Percentiles rank a stretch among this genome's conserved stretches.
Conservation (phyloP, 2,888 invertebrate species). For the Caenorhabditis zanzibari region DNA sequence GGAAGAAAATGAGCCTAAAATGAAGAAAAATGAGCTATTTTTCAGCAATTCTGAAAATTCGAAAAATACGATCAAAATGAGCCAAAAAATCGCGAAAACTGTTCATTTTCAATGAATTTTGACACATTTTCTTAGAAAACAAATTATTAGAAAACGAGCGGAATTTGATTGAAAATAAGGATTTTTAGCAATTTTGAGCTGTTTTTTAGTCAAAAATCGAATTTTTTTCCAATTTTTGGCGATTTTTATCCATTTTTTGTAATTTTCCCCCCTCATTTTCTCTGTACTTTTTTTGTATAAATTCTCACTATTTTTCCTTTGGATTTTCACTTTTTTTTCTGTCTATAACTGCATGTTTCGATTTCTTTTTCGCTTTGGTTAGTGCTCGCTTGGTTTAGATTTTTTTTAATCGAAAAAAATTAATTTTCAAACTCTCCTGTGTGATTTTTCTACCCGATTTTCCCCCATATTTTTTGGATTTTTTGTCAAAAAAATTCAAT, state of each 20-base stretch:
- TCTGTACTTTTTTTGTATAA: background rate
- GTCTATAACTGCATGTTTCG: slow-evolving; percentile 25
- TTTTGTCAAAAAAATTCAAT: no score
- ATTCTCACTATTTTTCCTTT: background rate
- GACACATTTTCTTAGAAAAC: background rate
- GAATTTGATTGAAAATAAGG: background rate
- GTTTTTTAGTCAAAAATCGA: no score
- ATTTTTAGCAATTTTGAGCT: no score
- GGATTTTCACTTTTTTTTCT: slow-evolving; percentile 2
- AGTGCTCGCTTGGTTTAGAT: slow-evolving; percentile 42
- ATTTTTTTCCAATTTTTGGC: background rate
- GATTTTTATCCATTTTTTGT: background rate
- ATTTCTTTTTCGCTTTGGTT: slow-evolving; percentile 1
- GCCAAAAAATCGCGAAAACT: background rate
- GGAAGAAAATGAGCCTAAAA: background rate
- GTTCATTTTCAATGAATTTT: background rate
- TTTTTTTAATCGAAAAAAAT: background rate
- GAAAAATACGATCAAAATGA: background rate
- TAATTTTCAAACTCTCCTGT: no score
- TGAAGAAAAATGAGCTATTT: background rate
- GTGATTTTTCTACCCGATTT: background rate
- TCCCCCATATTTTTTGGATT: background rate
- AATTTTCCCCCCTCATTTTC: background rate
- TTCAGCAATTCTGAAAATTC: background rate
- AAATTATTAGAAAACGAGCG: background rate